These are phyloP conservation scores for Timema podura DNA, from an alignment of 2,888 invertebrate species.

Conservation along the genomic window DNA sequence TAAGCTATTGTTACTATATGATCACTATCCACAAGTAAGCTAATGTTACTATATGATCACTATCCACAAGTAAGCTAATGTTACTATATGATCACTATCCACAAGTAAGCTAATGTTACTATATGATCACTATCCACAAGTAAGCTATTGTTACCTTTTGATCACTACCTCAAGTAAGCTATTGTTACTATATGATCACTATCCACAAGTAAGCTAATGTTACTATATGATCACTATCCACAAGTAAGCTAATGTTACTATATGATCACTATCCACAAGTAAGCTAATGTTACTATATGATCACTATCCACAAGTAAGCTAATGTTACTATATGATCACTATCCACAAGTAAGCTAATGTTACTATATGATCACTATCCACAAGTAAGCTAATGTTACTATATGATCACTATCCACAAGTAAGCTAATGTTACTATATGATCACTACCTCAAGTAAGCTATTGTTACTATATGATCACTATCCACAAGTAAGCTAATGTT, in stretches of 20 bases:
- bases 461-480: constrained; percentile 91
- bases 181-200: background rate
- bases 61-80: constrained; percentile 62
- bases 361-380: constrained; percentile 90
- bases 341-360: too few species aligned
- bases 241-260: too few species aligned
- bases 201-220: background rate
- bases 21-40: background rate
- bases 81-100: background rate
- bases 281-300: constrained; percentile 44
- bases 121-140: background rate
- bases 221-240: too few species aligned
- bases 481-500: constrained; percentile 69
- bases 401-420: background rate
- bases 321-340: too few species aligned
- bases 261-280: constrained; percentile 92
- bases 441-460: too few species aligned
- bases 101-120: background rate
- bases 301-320: background rate
- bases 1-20: constrained; percentile 49
- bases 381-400: constrained; percentile 60
- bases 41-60: background rate
- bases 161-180: constrained; percentile 86
- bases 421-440: background rate
- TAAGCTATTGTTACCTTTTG: too few species aligned